Evolutionary conservation across 2,888 invertebrate species (phyloP), one percentile per base, ranked within the genome.

Genomic region (Pilophorus perplexus): DNA sequence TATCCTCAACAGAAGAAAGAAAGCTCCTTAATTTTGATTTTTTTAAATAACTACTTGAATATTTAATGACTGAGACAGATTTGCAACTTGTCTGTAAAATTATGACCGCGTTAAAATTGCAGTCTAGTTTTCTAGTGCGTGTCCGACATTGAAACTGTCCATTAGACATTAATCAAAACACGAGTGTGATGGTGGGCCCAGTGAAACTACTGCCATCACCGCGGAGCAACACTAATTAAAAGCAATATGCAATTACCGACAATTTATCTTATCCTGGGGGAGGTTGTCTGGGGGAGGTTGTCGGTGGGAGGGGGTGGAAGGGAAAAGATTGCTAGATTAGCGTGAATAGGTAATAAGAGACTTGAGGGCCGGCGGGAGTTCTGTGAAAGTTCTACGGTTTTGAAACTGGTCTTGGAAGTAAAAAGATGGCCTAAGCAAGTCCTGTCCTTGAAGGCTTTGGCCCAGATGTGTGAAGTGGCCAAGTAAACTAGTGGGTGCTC

Each of bases 261-360:
- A 28, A 52, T 52, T 14, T 28, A 52, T 52, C 52, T 28, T 52
- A 28, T n/a, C 55, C 59, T 16, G 25, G 40, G 42, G 27, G 57
- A 57, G 40, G 42, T n/a, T n/a, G n/a, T n/a, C n/a, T n/a, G n/a
- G n/a, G n/a, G n/a, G n/a, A n/a, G n/a, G n/a, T n/a, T n/a, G n/a
- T n/a, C n/a, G n/a, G n/a, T n/a, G n/a, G n/a, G n/a, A n/a, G n/a
- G n/a, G n/a, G n/a, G n/a, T n/a, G n/a, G n/a, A n/a, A n/a, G n/a
- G n/a, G n/a, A 59, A 22, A 18, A 20, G 40, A 59, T 59, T 42
- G 59, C 42, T 42, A 25, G 59, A 59, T 59, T 59, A 59, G 42
- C 59, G 42, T 59, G 59, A 59, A 59, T 59, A 59, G 59, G 40
- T 59, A 59, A 59, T 59, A 59, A 59, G 59, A 62, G 46, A 44